These are phyloP conservation scores for Nyctereutes procyonoides DNA, from an alignment of 2,113 vertebrate genomes.

Conservation along the genomic window DNA sequence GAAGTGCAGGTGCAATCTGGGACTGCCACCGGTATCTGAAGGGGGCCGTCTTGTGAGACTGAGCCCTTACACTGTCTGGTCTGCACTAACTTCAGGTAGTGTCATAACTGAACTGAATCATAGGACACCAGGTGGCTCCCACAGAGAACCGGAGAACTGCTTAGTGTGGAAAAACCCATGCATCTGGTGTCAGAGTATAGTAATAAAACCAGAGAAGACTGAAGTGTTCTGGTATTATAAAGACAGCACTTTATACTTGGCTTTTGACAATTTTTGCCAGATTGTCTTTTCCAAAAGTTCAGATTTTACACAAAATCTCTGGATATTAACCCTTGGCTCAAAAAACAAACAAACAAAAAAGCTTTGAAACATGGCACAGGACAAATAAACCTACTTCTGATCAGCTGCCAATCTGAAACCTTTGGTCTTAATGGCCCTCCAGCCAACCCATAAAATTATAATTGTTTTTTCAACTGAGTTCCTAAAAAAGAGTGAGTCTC, in stretches of 20 bases:
- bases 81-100: neutral
- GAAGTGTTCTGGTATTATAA: neutral
- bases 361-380: neutral
- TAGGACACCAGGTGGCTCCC: neutral
- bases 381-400: neutral
- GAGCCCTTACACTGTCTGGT: neutral
- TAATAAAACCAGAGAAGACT: neutral
- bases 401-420: neutral
- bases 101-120: neutral
- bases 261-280: neutral
- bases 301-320: neutral
- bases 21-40: neutral
- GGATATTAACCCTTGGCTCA: slow-evolving; percentile 20
- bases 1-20: neutral
- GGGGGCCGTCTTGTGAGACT: neutral
- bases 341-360: neutral
- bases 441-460: neutral
- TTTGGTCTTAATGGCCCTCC: neutral
- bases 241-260: neutral
- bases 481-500: neutral
- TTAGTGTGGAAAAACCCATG: neutral
- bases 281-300: neutral
- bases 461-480: neutral
- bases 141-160: neutral
- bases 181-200: neutral